These are phyloP conservation scores for Fabriciana adippe DNA, from an alignment of 2,888 invertebrate species.

Conservation along the genomic window DNA sequence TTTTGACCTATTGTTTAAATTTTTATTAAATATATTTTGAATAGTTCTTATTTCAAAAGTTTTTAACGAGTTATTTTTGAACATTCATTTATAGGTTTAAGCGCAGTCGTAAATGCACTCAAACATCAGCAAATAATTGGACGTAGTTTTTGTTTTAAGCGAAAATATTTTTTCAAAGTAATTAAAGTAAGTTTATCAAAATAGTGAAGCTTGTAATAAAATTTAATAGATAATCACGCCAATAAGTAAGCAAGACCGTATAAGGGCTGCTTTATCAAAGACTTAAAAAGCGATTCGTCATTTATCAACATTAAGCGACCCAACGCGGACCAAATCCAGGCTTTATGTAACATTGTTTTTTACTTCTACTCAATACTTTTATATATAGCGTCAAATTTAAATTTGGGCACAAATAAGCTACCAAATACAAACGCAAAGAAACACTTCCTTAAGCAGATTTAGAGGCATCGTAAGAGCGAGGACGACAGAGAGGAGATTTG, in stretches of 20 bases:
- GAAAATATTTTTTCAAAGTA: too few species aligned
- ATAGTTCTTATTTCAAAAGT: too few species aligned
- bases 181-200: too few species aligned
- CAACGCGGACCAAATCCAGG: background rate
- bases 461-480: slow-evolving; percentile 16
- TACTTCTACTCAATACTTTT: background rate
- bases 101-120: too few species aligned
- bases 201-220: background rate
- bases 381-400: slow-evolving; percentile 1
- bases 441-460: slow-evolving; percentile 20
- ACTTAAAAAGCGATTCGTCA: slow-evolving; percentile 17
- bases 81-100: too few species aligned
- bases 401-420: slow-evolving; percentile 5
- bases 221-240: background rate
- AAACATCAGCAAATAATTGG: too few species aligned
- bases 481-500: slow-evolving; percentile 37
- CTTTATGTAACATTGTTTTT: slow-evolving; percentile 5
- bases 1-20: too few species aligned
- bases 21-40: too few species aligned
- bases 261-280: slow-evolving; percentile 4
- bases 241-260: slow-evolving; percentile 2
- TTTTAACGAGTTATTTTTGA: too few species aligned
- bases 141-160: too few species aligned
- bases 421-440: slow-evolving; percentile 7
- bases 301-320: slow-evolving; percentile 3